Percentiles rank a stretch among this genome's conserved stretches.
These are phyloP conservation scores for Chromobotia macracanthus DNA, from an alignment of 2,797 vertebrate genomes.

Conservation along the genomic window DNA sequence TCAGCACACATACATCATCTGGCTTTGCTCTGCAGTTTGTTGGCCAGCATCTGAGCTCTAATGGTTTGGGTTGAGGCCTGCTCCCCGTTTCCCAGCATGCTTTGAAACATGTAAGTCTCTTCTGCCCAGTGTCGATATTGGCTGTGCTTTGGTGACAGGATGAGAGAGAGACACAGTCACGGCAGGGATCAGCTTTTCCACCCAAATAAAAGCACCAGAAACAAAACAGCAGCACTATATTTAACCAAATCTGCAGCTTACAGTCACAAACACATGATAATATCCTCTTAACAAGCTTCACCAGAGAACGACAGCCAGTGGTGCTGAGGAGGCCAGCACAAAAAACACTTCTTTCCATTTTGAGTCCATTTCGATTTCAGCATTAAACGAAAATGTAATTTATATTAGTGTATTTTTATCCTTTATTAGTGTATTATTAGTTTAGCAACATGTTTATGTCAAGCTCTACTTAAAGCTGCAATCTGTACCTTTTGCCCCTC, in stretches of 20 bases:
- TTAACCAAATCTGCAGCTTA: slow-evolving; percentile 85
- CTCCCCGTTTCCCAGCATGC: slow-evolving; percentile 81
- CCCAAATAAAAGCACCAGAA: slow-evolving; percentile 69
- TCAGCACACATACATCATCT: slow-evolving; percentile 65
- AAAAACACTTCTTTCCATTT: too few relatives aligned
- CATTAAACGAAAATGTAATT: too few relatives aligned
- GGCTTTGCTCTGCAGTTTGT: slow-evolving; percentile 73
- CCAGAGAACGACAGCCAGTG: slow-evolving; percentile 76
- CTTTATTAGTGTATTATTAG: too few relatives aligned
- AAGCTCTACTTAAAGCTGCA: too few relatives aligned
- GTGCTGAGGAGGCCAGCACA: slow-evolving; percentile 48
- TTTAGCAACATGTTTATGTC: too few relatives aligned
- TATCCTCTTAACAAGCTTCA: slow-evolving; percentile 81
- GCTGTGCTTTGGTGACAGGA: slow-evolving; percentile 77
- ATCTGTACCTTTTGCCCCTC: too few relatives aligned
- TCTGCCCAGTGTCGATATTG: slow-evolving; percentile 80
- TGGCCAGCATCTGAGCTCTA: slow-evolving; percentile 78
- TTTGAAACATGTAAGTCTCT: slow-evolving; percentile 86
- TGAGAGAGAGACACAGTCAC: slow-evolving; percentile 74
- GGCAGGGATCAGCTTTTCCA: slow-evolving; percentile 80
- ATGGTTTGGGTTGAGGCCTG: slow-evolving; percentile 79
- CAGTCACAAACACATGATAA: slow-evolving; percentile 78
- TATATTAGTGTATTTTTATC: too few relatives aligned
- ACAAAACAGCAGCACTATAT: slow-evolving; percentile 77
- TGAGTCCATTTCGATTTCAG: too few relatives aligned